These are phyloP conservation scores for Malthinus seriepunctatus DNA, from an alignment of 2,888 invertebrate genomes.

Conservation along the genomic window DNA sequence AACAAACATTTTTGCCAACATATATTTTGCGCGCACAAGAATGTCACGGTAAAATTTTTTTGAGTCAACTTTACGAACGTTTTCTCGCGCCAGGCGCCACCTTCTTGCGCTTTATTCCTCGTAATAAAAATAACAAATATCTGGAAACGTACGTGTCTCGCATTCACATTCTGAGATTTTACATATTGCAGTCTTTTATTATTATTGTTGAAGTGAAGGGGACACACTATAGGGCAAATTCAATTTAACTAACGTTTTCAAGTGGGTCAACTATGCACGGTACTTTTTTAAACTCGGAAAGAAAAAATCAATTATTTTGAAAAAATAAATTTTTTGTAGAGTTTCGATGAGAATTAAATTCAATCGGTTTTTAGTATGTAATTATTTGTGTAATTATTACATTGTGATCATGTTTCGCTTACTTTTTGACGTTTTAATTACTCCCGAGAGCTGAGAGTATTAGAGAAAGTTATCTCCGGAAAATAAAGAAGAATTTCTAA, in stretches of 20 bases:
- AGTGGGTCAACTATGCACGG: too few relatives aligned
- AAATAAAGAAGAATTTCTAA: conserved; percentile 1
- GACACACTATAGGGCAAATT: too few relatives aligned
- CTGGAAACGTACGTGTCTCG: not conserved
- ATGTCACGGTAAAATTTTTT: conserved; percentile 5
- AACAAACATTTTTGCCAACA: not conserved
- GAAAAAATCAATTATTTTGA: not conserved
- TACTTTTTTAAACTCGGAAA: not conserved
- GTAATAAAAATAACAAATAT: not conserved
- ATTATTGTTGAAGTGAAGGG: too few relatives aligned
- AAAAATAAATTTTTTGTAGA: not conserved
- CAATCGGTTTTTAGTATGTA: not conserved
- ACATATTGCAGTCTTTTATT: too few relatives aligned
- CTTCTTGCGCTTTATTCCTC: not conserved
- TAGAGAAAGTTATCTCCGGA: conserved; percentile 3
- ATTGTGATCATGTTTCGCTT: conserved; percentile 3
- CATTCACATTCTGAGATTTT: too few relatives aligned
- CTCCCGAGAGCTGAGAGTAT: not conserved
- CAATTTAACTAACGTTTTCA: too few relatives aligned
- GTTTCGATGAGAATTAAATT: conserved; percentile 4
- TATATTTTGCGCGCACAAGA: not conserved
- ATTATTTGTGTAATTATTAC: conserved; percentile 5
- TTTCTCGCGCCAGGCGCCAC: conserved; percentile 5
- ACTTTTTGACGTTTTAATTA: conserved; percentile 7
- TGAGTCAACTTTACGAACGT: not conserved